Evolutionary conservation across 2,888 invertebrate genomes (phyloP).

Genomic region (Hyppa rectilinea): DNA sequence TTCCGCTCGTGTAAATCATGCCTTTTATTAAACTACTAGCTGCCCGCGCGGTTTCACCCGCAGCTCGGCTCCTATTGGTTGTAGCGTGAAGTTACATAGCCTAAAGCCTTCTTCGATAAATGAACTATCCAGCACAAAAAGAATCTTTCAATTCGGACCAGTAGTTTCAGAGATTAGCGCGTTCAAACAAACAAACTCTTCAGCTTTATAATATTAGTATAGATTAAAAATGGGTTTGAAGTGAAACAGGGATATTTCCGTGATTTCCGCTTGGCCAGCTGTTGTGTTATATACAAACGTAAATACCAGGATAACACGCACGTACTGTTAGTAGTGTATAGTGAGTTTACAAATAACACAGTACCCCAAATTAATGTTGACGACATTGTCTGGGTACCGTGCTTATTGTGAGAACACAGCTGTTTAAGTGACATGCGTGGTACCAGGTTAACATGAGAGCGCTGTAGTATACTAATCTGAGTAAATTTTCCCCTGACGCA

Average conservation of each 20-base stretch:
- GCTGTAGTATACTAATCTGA: neutral
- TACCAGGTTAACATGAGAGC: conserved; percentile 31
- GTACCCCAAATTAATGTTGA: neutral
- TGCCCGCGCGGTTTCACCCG: no score
- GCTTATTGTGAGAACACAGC: conserved; percentile 1
- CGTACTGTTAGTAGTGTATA: conserved; percentile 13
- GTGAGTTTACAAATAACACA: conserved; percentile 19
- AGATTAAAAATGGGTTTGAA: neutral
- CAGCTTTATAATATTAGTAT: no score
- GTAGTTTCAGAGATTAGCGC: no score
- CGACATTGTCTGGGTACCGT: conserved; percentile 2
- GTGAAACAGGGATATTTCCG: neutral
- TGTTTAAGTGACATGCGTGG: conserved; percentile 14
- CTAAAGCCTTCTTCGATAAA: no score
- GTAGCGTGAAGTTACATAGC: no score
- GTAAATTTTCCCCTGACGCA: neutral
- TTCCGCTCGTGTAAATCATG: neutral
- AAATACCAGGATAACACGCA: conserved; percentile 30
- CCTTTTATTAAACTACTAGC: neutral
- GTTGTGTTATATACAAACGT: conserved; percentile 2
- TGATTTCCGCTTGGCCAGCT: conserved; percentile 7
- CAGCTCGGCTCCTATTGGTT: no score
- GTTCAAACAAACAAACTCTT: no score
- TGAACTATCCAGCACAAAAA: no score
- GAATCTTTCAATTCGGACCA: no score